phyloP scores from a whole-genome alignment of 2,888 invertebrate genomes.

The Muscina levida region DNA sequence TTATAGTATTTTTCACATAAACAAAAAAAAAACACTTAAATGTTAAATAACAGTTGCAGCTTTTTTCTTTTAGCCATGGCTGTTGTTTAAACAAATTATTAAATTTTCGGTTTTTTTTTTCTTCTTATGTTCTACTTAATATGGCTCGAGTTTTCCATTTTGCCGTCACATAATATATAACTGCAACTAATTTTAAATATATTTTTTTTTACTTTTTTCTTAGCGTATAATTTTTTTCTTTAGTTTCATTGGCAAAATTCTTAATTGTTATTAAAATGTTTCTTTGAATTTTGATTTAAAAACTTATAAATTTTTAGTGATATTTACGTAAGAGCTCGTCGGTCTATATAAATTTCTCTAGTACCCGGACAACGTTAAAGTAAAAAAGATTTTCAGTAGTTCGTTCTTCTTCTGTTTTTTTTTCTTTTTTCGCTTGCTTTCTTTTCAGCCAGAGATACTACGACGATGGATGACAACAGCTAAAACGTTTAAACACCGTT shows the following conservation, averaged over 20 bases:
- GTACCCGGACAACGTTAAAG: slow-evolving; percentile 67
- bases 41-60: background rate
- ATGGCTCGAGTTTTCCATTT: too few relatives aligned
- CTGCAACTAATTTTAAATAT: slow-evolving; percentile 13
- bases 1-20: slow-evolving; percentile 47
- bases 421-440: slow-evolving; percentile 1
- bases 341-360: slow-evolving; percentile 56
- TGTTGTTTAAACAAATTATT: too few relatives aligned
- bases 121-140: too few relatives aligned
- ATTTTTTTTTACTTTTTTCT: slow-evolving; percentile 25
- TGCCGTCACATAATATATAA: too few relatives aligned
- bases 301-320: slow-evolving; percentile 31
- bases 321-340: slow-evolving; percentile 69
- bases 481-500: slow-evolving; percentile 63
- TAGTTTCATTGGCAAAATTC: slow-evolving; percentile 13
- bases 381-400: slow-evolving; percentile 63
- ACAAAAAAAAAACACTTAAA: slow-evolving; percentile 29
- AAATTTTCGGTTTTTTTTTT: too few relatives aligned
- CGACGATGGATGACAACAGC: slow-evolving; percentile 65
- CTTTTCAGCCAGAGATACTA: slow-evolving; percentile 60
- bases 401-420: slow-evolving; percentile 50
- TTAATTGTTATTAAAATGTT: slow-evolving; percentile 21
- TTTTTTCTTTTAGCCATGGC: too few relatives aligned
- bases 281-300: slow-evolving; percentile 28
- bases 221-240: slow-evolving; percentile 18